These are phyloP conservation scores for Rhodeus uyekii DNA, from an alignment of 2,797 vertebrate species.

Conservation along the genomic window DNA sequence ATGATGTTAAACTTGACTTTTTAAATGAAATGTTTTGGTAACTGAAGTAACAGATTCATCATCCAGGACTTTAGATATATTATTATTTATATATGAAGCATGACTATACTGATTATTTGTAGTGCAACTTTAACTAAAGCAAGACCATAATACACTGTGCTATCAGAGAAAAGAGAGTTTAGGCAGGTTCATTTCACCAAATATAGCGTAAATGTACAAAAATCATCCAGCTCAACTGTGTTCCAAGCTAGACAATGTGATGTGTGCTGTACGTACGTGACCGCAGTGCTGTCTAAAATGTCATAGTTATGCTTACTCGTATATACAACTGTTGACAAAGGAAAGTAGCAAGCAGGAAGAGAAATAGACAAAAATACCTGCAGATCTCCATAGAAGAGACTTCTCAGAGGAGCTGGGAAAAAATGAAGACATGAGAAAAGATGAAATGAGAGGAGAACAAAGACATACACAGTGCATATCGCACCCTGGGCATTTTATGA, in stretches of 20 bases:
- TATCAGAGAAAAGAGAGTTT: neutral
- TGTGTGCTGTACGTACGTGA: neutral
- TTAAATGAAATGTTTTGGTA: neutral
- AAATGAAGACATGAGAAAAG: constrained; percentile 19
- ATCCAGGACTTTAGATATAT: neutral
- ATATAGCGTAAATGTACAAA: neutral
- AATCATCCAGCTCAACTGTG: neutral
- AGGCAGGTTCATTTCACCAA: constrained; percentile 1
- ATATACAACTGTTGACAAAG: constrained; percentile 3
- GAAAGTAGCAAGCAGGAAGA: neutral
- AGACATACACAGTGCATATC: neutral
- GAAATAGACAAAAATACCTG: constrained; percentile 78
- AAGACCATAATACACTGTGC: neutral
- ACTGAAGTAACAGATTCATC: neutral
- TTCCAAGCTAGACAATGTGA: neutral
- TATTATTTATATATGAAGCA: neutral
- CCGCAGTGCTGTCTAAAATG: neutral
- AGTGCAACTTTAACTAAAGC: constrained; percentile 8
- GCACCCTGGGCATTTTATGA: neutral
- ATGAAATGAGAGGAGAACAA: constrained; percentile 17
- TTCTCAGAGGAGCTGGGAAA: constrained; percentile 92
- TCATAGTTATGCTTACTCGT: neutral
- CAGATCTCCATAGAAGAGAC: constrained; percentile 96
- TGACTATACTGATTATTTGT: neutral
- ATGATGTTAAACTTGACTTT: neutral